phyloP scores from a whole-genome alignment of 2,113 vertebrate species.

The Menidia beryllina region DNA sequence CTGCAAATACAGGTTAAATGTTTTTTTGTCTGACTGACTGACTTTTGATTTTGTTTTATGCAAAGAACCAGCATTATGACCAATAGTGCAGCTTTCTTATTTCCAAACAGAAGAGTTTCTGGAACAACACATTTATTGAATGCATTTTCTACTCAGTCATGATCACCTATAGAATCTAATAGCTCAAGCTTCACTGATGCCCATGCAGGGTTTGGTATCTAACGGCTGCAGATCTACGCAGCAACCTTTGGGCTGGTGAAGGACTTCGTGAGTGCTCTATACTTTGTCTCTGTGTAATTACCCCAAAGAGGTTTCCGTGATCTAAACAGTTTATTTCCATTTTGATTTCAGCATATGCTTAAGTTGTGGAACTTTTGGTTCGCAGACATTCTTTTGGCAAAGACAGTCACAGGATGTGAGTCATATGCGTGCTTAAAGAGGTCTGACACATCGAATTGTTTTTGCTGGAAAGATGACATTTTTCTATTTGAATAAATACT shows the following conservation, averaged over 20 bases:
- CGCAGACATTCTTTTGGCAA: conserved; percentile 19
- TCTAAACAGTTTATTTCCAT: conserved; percentile 36
- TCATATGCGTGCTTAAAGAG: conserved; percentile 32
- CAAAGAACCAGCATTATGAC: not conserved
- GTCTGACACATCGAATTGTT: conserved; percentile 1
- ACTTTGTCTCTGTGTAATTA: conserved; percentile 20
- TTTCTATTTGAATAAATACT: not conserved
- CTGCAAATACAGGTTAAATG: too few species aligned
- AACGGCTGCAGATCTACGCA: not conserved
- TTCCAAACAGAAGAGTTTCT: not conserved
- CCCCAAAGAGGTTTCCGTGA: conserved; percentile 24
- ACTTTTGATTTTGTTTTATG: too few species aligned
- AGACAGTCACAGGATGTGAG: conserved; percentile 36
- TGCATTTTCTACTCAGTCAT: not conserved
- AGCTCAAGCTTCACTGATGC: not conserved
- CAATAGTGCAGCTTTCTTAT: not conserved
- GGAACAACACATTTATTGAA: not conserved
- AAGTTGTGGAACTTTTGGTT: conserved; percentile 20
- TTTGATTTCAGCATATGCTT: conserved; percentile 31
- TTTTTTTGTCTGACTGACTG: too few species aligned
- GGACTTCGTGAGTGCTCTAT: conserved; percentile 12
- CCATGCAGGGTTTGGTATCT: too few species aligned
- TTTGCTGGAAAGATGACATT: conserved; percentile 3
- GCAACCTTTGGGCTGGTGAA: not conserved
- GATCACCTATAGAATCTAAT: not conserved